These are phyloP conservation scores for Lapara coniferarum DNA, from an alignment of 2,888 invertebrate species.

Conservation along the genomic window DNA sequence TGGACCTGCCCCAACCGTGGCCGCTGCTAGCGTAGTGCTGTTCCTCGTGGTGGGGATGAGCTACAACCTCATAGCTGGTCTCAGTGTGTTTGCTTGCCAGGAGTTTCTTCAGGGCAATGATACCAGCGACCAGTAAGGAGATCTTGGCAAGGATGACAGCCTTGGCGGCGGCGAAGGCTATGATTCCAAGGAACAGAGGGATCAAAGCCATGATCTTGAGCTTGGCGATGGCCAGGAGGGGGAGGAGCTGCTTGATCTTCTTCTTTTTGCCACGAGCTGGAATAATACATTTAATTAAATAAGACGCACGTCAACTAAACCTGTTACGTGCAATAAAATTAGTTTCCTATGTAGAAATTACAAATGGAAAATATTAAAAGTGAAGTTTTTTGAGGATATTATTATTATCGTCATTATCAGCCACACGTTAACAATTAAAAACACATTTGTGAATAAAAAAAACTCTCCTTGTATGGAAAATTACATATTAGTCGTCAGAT, in stretches of 20 bases:
- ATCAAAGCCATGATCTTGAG: constrained; percentile 90
- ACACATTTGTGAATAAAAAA: too few relatives aligned
- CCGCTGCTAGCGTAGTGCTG: constrained; percentile 78
- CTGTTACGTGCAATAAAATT: neutral
- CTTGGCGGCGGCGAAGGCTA: constrained; percentile 93
- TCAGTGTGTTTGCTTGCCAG: constrained; percentile 87
- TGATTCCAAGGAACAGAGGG: constrained; percentile 88
- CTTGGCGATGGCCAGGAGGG: constrained; percentile 89
- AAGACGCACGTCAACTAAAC: neutral
- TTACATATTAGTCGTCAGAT: too few relatives aligned
- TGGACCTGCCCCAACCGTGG: constrained; percentile 87
- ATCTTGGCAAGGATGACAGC: constrained; percentile 93
- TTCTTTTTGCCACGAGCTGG: constrained; percentile 92
- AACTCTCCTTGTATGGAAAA: too few relatives aligned
- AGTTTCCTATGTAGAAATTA: too few relatives aligned
- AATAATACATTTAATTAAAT: constrained; percentile 36
- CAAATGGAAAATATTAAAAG: too few relatives aligned
- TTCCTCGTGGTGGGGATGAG: constrained; percentile 85
- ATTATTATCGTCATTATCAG: too few relatives aligned
- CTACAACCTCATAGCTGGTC: constrained; percentile 90
- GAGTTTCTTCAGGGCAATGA: constrained; percentile 88
- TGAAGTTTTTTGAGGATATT: too few relatives aligned
- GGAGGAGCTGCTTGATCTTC: constrained; percentile 89
- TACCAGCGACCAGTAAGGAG: constrained; percentile 89
- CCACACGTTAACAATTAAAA: too few relatives aligned